phyloP scores from a whole-genome alignment of 2,113 vertebrate species.

The Irena cyanogastra region DNA sequence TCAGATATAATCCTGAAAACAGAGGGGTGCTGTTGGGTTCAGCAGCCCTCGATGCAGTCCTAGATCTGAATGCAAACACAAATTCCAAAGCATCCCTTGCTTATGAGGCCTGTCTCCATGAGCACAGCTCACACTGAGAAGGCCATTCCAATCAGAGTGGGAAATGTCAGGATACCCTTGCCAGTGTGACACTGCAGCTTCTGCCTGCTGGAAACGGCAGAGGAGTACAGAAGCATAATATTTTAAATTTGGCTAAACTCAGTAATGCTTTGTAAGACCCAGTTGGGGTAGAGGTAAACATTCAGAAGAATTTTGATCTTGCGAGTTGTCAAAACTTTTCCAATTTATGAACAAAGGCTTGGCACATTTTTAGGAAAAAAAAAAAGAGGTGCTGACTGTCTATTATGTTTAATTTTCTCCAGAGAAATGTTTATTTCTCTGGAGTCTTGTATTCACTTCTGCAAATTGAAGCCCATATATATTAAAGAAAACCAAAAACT shows the following conservation, averaged over 20 bases:
- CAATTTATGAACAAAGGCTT: not conserved
- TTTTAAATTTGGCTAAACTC: not conserved
- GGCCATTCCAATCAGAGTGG: not conserved
- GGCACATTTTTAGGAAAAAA: not conserved
- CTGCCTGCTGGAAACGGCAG: not conserved
- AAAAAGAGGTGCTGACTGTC: not conserved
- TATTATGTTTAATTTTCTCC: too few relatives aligned
- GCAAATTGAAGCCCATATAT: not conserved
- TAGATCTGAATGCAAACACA: not conserved
- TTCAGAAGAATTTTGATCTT: not conserved
- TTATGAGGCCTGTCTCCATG: not conserved
- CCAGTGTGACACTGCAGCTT: not conserved
- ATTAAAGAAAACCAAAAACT: accelerated
- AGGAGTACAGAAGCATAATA: accelerated
- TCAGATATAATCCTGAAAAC: not conserved
- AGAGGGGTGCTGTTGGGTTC: not conserved
- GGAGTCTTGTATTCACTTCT: not conserved
- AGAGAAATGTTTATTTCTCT: not conserved
- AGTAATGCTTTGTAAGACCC: not conserved
- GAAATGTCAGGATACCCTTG: not conserved
- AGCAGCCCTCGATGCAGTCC: not conserved
- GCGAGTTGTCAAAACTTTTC: not conserved
- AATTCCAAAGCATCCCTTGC: not conserved
- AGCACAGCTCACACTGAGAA: not conserved
- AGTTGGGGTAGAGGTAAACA: not conserved